Conservation (phyloP, 2,113 vertebrate species). For the Steatornis caripensis region DNA sequence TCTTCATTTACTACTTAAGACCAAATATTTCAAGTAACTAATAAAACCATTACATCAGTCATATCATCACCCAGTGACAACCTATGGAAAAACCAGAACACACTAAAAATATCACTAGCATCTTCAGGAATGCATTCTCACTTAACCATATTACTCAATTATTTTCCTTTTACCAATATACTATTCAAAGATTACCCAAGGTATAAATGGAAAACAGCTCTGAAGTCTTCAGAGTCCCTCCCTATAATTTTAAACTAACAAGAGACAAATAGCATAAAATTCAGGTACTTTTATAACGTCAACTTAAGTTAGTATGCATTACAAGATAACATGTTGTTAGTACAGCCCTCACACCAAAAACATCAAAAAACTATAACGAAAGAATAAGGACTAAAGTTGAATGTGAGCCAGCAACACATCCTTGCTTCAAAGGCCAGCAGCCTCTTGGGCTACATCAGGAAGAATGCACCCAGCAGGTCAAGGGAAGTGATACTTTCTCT, state of each 20-base stretch:
- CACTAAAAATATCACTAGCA: neutral
- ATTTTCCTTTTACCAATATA: neutral
- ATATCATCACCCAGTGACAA: neutral
- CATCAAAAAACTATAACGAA: neutral
- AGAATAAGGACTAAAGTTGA: neutral
- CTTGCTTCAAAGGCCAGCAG: neutral
- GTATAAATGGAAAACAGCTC: neutral
- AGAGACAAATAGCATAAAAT: neutral
- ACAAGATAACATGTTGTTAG: neutral
- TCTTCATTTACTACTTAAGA: neutral
- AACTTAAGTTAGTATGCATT: neutral
- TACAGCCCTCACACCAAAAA: neutral
- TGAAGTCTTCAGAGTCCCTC: neutral
- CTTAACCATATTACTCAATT: neutral
- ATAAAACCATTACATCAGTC: neutral
- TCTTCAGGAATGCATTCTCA: neutral
- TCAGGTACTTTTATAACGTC: neutral
- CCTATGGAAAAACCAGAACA: neutral
- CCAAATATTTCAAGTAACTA: neutral
- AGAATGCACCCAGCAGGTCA: neutral
- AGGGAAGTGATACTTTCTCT: neutral
- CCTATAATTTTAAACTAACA: neutral
- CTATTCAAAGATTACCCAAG: neutral
- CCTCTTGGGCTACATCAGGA: neutral
- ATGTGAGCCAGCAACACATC: neutral